These are phyloP conservation scores for Caenorhabditis wallacei DNA, from an alignment of 2,888 invertebrate species.

Conservation along the genomic window DNA sequence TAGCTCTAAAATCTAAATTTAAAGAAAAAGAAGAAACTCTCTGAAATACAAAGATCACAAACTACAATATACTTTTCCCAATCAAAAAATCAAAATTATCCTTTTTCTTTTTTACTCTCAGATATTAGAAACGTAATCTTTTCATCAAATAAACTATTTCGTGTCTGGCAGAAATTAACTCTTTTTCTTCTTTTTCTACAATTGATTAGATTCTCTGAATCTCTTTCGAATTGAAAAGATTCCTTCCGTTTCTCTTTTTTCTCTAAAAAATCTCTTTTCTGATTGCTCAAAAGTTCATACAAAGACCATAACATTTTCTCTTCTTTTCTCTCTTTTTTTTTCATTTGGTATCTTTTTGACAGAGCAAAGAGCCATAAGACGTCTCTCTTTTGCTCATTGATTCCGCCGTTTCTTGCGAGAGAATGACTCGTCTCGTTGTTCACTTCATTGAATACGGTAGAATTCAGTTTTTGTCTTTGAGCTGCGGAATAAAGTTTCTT, in stretches of 20 bases:
- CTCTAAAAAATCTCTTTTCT: constrained; percentile 13
- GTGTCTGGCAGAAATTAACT: constrained; percentile 8
- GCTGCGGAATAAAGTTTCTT: too few species aligned
- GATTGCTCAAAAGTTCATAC: constrained; percentile 63
- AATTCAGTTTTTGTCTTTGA: not conserved
- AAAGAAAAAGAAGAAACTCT: not conserved
- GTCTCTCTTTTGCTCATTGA: constrained; percentile 41
- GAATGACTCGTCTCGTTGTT: constrained; percentile 12
- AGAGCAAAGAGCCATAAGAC: constrained; percentile 35
- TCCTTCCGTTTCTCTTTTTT: constrained; percentile 25
- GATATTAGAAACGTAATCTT: not conserved
- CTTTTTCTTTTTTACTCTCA: not conserved
- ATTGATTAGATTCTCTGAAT: not conserved
- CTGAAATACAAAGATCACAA: constrained; percentile 16
- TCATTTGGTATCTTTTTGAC: constrained; percentile 20
- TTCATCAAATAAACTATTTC: constrained; percentile 11
- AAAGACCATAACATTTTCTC: constrained; percentile 63
- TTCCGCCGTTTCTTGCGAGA: not conserved
- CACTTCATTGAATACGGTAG: constrained; percentile 1
- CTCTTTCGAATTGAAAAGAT: constrained; percentile 36
- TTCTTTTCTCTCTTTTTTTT: constrained; percentile 15
- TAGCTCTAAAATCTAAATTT: not conserved
- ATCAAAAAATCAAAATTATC: constrained; percentile 21
- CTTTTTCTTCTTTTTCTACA: constrained; percentile 10
- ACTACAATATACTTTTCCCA: constrained; percentile 14